These are phyloP conservation scores for Riptortus pedestris DNA, from an alignment of 1,140 invertebrate species.

Conservation along the genomic window DNA sequence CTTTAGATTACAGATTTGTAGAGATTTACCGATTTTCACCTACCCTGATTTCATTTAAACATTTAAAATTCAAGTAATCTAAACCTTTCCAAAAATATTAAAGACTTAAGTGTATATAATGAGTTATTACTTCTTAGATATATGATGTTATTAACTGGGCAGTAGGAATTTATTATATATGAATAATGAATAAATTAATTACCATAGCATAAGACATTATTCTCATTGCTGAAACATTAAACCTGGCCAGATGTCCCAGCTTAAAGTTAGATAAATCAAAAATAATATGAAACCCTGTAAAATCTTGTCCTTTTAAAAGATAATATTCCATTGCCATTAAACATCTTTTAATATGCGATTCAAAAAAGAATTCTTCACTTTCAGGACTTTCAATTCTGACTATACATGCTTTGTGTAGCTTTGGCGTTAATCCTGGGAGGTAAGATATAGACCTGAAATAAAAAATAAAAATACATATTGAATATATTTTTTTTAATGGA, in stretches of 20 bases:
- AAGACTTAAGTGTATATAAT: too few species aligned
- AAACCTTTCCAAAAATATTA: too few species aligned
- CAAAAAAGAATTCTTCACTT: slow-evolving; percentile 24
- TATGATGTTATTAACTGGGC: too few species aligned
- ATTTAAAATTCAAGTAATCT: too few species aligned
- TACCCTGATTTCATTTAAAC: too few species aligned
- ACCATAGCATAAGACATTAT: slow-evolving; percentile 29
- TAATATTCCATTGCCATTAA: slow-evolving; percentile 27
- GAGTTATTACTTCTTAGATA: too few species aligned
- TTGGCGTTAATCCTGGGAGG: slow-evolving; percentile 26
- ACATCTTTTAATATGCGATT: slow-evolving; percentile 26
- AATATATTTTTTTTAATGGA: too few species aligned
- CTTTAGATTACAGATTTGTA: too few species aligned
- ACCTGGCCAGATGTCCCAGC: slow-evolving; percentile 25
- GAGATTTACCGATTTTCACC: too few species aligned
- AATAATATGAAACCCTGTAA: slow-evolving; percentile 27
- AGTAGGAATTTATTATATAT: too few species aligned
- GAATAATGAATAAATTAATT: slow-evolving; percentile 12
- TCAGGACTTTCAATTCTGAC: slow-evolving; percentile 25
- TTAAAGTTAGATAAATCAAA: slow-evolving; percentile 26
- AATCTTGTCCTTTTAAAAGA: slow-evolving; percentile 27
- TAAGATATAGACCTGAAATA: slow-evolving; percentile 24
- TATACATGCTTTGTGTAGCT: slow-evolving; percentile 21
- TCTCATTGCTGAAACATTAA: slow-evolving; percentile 23
- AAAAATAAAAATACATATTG: background rate